Evolutionary conservation across 1,140 invertebrate species (phyloP), one percentile per base, ranked within the genome.

Genomic region (Bombus balteatus): DNA sequence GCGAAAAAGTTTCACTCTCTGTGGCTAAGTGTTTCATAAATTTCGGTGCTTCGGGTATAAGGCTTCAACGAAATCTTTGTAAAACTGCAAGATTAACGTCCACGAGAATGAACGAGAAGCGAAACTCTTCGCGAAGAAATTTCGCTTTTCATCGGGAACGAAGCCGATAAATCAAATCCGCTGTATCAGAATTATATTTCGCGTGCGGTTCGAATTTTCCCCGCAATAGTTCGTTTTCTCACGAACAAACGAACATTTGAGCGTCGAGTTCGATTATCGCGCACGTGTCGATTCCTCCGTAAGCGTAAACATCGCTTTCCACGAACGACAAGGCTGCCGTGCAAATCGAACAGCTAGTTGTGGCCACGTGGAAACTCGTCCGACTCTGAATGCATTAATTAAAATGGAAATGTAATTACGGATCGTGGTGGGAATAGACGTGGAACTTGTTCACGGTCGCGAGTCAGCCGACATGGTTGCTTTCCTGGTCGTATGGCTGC

Each of bases 351-450:
- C 78, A 53, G 65, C 43, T 53, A 53, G 47, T 28, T 70, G 78
- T 43, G 65, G 65, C 34, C 41, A 80, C 65, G 78, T 53, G 65
- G 65, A 80, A 80, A 70, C 78, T 53, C 65, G 78, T 22, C 13
- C 78, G 8, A 37, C 32, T 70, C n/a, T 70, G 65, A 80, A 70
- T 70, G 65, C 43, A 53, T 80, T 80, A 80, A 80, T 80, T 80
- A 80, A 80, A 80, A 80, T 80, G 78, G 78, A 80, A 80, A 80
- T 80, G 78, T 53, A 80, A 80, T 80, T 80, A 80, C 78, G 34
- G 28, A 39, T 53, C 78, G 78, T 32, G 59, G 43, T 25, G 78
- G 43, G 78, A 80, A 80, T n/a, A 53, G 41, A 53, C 43, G 32
- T n/a, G 76, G 78, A 15, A 39, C 65, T 80, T 53, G 78, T 80